Evolutionary conservation across 2,797 vertebrate species (phyloP).

Genomic region (Clarias fuscus): DNA sequence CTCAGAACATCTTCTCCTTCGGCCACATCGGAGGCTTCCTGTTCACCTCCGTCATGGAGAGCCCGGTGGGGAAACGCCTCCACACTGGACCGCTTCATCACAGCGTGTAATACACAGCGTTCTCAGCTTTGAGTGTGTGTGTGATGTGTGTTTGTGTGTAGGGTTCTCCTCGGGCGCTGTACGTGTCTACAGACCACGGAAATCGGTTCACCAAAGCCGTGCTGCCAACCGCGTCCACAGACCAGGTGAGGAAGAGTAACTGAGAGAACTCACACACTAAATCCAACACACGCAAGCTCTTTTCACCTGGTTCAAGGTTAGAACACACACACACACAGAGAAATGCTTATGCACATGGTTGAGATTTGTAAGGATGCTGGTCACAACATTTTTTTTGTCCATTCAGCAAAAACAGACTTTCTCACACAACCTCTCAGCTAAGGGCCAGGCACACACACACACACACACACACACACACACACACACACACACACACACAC

Average conservation of each 20-base stretch:
- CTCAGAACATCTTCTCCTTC: slow-evolving; percentile 76
- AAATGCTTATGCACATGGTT: slow-evolving; percentile 20
- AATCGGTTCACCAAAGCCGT: slow-evolving; percentile 74
- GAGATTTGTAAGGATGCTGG: slow-evolving; percentile 3
- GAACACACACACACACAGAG: neutral
- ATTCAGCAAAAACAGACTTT: slow-evolving; percentile 48
- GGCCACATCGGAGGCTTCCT: slow-evolving; percentile 80
- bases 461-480: neutral
- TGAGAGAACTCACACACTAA: neutral
- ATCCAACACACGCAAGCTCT: neutral
- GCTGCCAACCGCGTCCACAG: slow-evolving; percentile 76
- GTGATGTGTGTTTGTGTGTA: slow-evolving; percentile 51
- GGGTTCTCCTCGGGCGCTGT: slow-evolving; percentile 78
- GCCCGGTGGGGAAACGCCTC: slow-evolving; percentile 60
- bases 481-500: neutral
- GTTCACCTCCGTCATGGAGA: slow-evolving; percentile 80
- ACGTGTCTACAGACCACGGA: slow-evolving; percentile 79
- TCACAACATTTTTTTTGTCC: neutral
- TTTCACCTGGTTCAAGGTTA: neutral
- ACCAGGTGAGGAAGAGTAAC: slow-evolving; percentile 69
- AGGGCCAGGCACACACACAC: slow-evolving; percentile 19
- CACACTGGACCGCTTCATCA: neutral
- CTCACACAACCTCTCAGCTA: slow-evolving; percentile 59
- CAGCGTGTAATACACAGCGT: neutral
- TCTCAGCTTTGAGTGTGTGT: neutral